Base-by-base conservation (phyloP, 2,113 vertebrate species). In the Podocnemis expansa region DNA sequence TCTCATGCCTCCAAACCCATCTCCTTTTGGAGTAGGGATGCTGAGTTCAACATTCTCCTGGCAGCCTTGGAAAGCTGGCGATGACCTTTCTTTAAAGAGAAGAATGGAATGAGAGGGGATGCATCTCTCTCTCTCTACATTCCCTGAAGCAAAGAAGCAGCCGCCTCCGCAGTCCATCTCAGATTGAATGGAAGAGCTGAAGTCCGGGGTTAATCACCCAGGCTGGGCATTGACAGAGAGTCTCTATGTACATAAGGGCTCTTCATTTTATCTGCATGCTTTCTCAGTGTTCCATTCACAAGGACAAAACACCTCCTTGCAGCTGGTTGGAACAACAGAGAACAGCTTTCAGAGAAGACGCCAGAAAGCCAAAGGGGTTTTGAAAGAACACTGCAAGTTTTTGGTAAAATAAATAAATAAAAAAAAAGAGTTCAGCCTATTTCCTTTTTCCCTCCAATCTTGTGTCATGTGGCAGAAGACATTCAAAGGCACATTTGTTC, bases 361-460 rank as follows among this genome's bases (percentile, higher is more conserved):
- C n/a, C 86, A 17, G 86, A 63, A 87, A 94, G 94, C 87, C 91
- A 81, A 63, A 88, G 94, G 84, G 90, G 81, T 86, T 83, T 73
- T 81, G 54, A 87, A 80, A 91, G 91, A 89, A 94, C 86, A 76
- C 80, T 1, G 38, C 34, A 19, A 60, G 87, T 86, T 56, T 92
- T 93, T 93, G 87, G 76, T 92, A 29, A 91, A 94, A 85, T 94
- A 87, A 94, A 91, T 92, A 93, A 54, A 83, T 89, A n/a, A n/a
- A n/a, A n/a, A n/a, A n/a, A n/a, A n/a, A n/a, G n/a, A n/a, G 91
- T 95, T 85, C 78, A 34, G 2, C 88, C 82, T 80, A 38, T 41
- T 70, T 70, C 31, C 76, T 87, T 85, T 55, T 31, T 31, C 92
- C 38, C 82, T 81, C 73, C 80, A 2, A 38, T 70, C 84, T n/a